Conservation (phyloP, 2,888 invertebrate genomes). For the Mythimna vitellina region DNA sequence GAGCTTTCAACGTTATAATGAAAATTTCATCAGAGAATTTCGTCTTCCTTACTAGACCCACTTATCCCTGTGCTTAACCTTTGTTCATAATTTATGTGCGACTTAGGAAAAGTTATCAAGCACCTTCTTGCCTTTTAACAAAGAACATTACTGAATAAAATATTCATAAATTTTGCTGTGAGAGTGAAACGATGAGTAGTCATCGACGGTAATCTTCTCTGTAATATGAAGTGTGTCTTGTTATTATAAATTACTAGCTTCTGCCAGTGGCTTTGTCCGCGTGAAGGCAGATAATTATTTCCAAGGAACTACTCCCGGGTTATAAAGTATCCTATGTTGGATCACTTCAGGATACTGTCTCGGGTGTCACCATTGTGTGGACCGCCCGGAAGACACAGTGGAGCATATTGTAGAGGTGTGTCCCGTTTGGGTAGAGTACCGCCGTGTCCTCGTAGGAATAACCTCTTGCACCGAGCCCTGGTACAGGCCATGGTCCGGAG, state of each 20-base stretch:
- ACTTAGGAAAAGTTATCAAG: conserved; percentile 72
- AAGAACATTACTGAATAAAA: conserved; percentile 70
- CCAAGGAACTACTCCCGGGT: no score
- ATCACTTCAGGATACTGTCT: no score
- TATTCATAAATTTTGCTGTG: conserved; percentile 71
- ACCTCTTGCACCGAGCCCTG: no score
- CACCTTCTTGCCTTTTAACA: conserved; percentile 67
- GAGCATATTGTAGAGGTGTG: no score
- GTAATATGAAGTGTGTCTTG: conserved; percentile 34
- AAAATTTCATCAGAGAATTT: conserved; percentile 64
- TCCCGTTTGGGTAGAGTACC: no score
- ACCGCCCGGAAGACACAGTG: no score
- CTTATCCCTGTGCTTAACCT: conserved; percentile 65
- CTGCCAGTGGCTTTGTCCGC: no score
- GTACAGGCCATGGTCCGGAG: no score
- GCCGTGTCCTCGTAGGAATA: no score
- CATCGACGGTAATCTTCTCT: conserved; percentile 59
- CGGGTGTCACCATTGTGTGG: no score
- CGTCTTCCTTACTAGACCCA: conserved; percentile 48
- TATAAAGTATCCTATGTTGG: no score
- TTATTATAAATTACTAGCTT: conserved; percentile 43
- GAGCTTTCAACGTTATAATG: conserved; percentile 51
- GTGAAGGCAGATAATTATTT: no score
- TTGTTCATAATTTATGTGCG: conserved; percentile 68
- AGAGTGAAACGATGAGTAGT: conserved; percentile 60